Evolutionary conservation across 1,140 invertebrate species (phyloP), one percentile per base, ranked within the genome.

Genomic region (Spodoptera frugiperda): DNA sequence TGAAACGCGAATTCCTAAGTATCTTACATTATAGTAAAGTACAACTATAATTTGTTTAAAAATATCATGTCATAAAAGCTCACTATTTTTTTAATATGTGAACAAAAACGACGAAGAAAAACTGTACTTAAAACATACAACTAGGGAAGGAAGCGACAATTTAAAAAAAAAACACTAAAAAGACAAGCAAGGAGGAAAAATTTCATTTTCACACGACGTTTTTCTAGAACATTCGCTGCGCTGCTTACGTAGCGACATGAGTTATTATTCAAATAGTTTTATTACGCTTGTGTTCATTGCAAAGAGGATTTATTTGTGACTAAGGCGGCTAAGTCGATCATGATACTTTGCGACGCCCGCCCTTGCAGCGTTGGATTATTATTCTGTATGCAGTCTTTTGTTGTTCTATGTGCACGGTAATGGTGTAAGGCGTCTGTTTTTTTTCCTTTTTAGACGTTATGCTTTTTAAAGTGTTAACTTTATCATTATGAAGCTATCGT

Each of bases 221-320:
- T 76, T 76, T 70, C 63, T 70, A 54, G 68, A 76, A 76, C 73
- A 67, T 25, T 63, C 25, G 39, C 6, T 30, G 25, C 25, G 39
- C 6, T 30, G 25, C 53, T 46, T 15, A 68, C 12, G 71, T 46
- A 53, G 51, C 57, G 54, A 76, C 72, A 54, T 72, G 73, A 59
- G 68, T 72, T 78, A 76, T 65, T 78, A 81, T 81, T 76, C 70
- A 81, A 81, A 78, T 78, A 76, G 79, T 81, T 81, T 80, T 75
- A 77, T 74, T 71, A 46, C 65, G 72, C 75, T n/a, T 77, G 74
- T 70, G 61, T 80, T 77, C 61, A 77, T 63, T 55, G 68, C 53
- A 55, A 71, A 71, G 67, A 55, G 68, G 68, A 71, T 71, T 71
- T 71, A 71, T 71, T 55, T 57, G 33, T 25, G 44, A 53, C 65